Conservation (phyloP, 2,113 vertebrate species). For the Romanogobio albipinnatus region DNA sequence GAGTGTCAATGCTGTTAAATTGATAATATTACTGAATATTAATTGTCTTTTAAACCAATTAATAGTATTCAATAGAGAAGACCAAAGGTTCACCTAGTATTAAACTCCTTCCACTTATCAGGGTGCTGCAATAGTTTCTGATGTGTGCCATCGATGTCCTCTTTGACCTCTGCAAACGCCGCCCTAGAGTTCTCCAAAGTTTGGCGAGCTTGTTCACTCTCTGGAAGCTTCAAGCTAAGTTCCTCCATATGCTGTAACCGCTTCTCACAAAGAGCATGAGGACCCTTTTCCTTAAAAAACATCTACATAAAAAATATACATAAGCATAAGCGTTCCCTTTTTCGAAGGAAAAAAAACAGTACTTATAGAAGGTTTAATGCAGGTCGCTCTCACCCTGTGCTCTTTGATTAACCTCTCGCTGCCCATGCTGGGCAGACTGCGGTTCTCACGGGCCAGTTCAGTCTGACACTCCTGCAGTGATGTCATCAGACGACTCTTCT, state of each 20-base stretch:
- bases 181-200: slow-evolving; percentile 73
- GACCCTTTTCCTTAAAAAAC: slow-evolving; percentile 92
- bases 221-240: slow-evolving; percentile 88
- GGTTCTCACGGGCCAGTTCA: slow-evolving; percentile 86
- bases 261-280: slow-evolving; percentile 87
- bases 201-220: slow-evolving; percentile 78
- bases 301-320: slow-evolving; percentile 69
- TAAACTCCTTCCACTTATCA: slow-evolving; percentile 91
- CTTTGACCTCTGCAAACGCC: slow-evolving; percentile 79
- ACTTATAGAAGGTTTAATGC: background rate
- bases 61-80: background rate
- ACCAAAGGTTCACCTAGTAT: slow-evolving; percentile 74
- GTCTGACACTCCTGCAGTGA: slow-evolving; percentile 85
- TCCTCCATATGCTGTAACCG: slow-evolving; percentile 90
- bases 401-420: slow-evolving; percentile 91
- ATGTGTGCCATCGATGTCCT: slow-evolving; percentile 81
- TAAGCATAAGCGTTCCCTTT: background rate
- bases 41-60: background rate
- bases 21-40: background rate
- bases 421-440: slow-evolving; percentile 80
- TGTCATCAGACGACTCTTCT: slow-evolving; percentile 81
- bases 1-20: no score
- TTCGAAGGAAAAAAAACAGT: background rate
- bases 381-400: slow-evolving; percentile 82
- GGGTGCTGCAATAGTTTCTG: slow-evolving; percentile 81